phyloP scores from a whole-genome alignment of 2,797 vertebrate genomes.

The Poecilia gillii region DNA sequence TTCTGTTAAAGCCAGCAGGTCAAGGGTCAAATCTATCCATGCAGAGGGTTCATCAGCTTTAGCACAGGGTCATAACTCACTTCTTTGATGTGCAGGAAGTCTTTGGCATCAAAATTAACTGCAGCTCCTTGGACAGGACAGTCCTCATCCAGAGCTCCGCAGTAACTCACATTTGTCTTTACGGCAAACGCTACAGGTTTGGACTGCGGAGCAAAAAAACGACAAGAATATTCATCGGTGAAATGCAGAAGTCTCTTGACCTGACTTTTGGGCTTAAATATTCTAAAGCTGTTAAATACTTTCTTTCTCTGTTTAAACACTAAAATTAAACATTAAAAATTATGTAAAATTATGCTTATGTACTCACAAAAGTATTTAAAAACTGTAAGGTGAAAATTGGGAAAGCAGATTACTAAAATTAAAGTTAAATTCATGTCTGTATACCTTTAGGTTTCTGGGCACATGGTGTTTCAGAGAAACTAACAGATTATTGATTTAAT shows the following conservation, averaged over 20 bases:
- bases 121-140: slow-evolving; percentile 96
- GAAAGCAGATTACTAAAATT: not conserved
- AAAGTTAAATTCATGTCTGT: not conserved
- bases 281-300: not conserved
- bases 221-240: slow-evolving; percentile 1
- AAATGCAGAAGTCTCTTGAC: not conserved
- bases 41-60: not conserved
- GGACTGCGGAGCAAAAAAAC: slow-evolving; percentile 75
- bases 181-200: slow-evolving; percentile 97
- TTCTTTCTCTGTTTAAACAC: not conserved
- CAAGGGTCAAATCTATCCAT: slow-evolving; percentile 17
- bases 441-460: not conserved
- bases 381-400: not conserved
- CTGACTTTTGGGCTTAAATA: not conserved
- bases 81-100: slow-evolving; percentile 99
- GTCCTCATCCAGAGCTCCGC: slow-evolving; percentile 94
- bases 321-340: not conserved
- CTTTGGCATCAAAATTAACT: slow-evolving; percentile 98
- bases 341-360: not conserved
- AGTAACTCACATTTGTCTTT: slow-evolving; percentile 97
- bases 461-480: not conserved
- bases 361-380: not conserved
- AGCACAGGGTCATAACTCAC: slow-evolving; percentile 69
- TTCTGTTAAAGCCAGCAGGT: slow-evolving; percentile 80
- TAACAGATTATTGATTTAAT: no score